These are phyloP conservation scores for Tanypteryx hageni DNA, from an alignment of 2,888 invertebrate species.

Conservation along the genomic window DNA sequence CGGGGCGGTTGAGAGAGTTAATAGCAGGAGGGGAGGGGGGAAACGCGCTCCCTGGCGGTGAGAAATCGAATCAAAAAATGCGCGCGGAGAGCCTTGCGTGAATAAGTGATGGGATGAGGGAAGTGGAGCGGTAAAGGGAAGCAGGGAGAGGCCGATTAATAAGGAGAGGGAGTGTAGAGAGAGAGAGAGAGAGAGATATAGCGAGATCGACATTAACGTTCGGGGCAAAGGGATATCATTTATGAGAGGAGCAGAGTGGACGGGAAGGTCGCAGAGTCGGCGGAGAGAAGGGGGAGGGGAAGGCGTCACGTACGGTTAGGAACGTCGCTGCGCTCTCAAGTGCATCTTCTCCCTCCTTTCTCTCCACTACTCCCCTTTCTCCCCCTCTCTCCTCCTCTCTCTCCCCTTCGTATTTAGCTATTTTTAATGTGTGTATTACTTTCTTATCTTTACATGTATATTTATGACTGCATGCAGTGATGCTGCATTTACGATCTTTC, in stretches of 20 bases:
- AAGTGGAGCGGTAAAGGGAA: not conserved
- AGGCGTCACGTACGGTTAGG: no score
- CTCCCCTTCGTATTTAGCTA: no score
- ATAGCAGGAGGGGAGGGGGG: not conserved
- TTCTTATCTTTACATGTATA: no score
- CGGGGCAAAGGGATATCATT: constrained; percentile 10
- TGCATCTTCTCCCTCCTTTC: not conserved
- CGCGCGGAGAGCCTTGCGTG: not conserved
- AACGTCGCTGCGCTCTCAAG: not conserved
- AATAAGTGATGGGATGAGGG: constrained; percentile 25
- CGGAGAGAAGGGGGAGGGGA: not conserved
- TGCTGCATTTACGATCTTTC: no score
- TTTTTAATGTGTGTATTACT: no score
- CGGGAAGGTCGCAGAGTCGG: not conserved
- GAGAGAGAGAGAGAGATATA: no score
- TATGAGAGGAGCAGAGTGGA: not conserved
- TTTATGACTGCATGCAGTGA: no score
- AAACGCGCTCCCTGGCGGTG: not conserved
- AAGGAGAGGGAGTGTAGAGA: not conserved
- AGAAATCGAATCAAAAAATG: constrained; percentile 50
- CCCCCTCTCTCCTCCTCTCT: not conserved
- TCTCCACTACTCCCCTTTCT: not conserved
- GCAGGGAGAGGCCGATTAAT: not conserved
- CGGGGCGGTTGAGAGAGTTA: no score
- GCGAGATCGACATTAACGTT: not conserved